These are phyloP conservation scores for Drosophila paulistorum DNA, from an alignment of 1,140 invertebrate genomes.

Conservation along the genomic window DNA sequence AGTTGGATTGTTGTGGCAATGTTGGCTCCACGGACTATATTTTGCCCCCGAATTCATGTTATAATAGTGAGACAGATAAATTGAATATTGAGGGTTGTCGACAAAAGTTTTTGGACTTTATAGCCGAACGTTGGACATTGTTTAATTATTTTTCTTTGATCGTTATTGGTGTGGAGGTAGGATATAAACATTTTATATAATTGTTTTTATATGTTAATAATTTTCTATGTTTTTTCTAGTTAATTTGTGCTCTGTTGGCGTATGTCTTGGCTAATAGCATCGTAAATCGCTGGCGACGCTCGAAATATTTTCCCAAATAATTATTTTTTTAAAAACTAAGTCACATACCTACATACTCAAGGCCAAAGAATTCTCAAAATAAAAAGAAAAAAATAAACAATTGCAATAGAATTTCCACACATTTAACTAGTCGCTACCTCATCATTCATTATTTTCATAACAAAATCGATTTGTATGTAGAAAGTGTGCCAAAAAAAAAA, in stretches of 20 bases:
- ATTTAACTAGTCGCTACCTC: conserved; percentile 64
- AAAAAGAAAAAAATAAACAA: conserved; percentile 28
- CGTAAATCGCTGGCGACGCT: conserved; percentile 80
- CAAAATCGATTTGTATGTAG: conserved; percentile 11
- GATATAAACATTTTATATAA: not conserved
- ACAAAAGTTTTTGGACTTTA: conserved; percentile 71
- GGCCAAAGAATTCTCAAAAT: conserved; percentile 80
- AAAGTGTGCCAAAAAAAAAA: conserved; percentile 39
- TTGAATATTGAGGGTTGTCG: conserved; percentile 81
- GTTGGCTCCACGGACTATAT: conserved; percentile 83
- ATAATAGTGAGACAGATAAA: conserved; percentile 59
- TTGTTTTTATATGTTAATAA: not conserved
- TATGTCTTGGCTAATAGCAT: conserved; percentile 77
- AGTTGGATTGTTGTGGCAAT: conserved; percentile 88
- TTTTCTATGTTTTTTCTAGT: conserved; percentile 29
- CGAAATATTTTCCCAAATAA: conserved; percentile 78
- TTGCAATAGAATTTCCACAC: conserved; percentile 59
- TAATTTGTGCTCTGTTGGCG: conserved; percentile 70
- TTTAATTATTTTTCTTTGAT: conserved; percentile 65
- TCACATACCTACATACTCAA: conserved; percentile 58
- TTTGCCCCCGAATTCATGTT: conserved; percentile 82
- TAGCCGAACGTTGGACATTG: conserved; percentile 62
- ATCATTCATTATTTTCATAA: conserved; percentile 24
- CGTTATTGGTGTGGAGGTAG: conserved; percentile 69
- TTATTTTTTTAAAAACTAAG: conserved; percentile 16